These are phyloP conservation scores for Xenopus petersii DNA, from an alignment of 2,797 vertebrate species.

Conservation along the genomic window DNA sequence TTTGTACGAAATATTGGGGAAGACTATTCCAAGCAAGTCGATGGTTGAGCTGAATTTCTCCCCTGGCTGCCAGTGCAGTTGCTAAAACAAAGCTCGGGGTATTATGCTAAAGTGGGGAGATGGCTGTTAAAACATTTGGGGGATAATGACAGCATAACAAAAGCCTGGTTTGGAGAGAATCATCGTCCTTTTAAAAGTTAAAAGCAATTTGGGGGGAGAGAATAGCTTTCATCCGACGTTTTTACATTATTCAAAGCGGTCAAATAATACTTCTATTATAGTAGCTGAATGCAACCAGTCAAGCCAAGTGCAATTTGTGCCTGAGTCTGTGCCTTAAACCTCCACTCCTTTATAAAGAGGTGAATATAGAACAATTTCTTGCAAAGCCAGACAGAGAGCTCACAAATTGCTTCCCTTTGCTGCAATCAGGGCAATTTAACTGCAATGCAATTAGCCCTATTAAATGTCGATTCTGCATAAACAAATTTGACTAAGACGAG, in stretches of 20 bases:
- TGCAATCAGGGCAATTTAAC: conserved; percentile 97
- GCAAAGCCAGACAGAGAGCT: conserved; percentile 85
- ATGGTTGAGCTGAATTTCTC: not conserved
- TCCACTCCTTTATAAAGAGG: conserved; percentile 89
- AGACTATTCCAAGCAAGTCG: too few relatives aligned
- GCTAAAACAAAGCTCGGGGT: conserved; percentile 78
- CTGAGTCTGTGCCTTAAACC: conserved; percentile 84
- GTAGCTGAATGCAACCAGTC: conserved; percentile 94
- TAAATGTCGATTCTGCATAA: conserved; percentile 94
- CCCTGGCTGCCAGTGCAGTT: conserved; percentile 60
- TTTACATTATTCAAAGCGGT: conserved; percentile 96
- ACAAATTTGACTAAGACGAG: conserved; percentile 88
- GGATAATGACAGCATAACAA: conserved; percentile 91
- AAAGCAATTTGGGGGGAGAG: conserved; percentile 90
- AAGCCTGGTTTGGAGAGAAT: conserved; percentile 87
- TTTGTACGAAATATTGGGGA: too few relatives aligned
- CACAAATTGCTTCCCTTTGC: conserved; percentile 92
- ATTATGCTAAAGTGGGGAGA: conserved; percentile 74
- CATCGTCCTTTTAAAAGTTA: conserved; percentile 96
- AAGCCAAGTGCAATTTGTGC: conserved; percentile 96
- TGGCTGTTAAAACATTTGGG: conserved; percentile 88
- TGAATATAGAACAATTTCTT: conserved; percentile 98
- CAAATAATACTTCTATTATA: conserved; percentile 98
- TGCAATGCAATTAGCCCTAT: conserved; percentile 94
- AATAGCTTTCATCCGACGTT: conserved; percentile 86